Conservation (phyloP, 1,140 invertebrate species). For the Capitella teleta region DNA sequence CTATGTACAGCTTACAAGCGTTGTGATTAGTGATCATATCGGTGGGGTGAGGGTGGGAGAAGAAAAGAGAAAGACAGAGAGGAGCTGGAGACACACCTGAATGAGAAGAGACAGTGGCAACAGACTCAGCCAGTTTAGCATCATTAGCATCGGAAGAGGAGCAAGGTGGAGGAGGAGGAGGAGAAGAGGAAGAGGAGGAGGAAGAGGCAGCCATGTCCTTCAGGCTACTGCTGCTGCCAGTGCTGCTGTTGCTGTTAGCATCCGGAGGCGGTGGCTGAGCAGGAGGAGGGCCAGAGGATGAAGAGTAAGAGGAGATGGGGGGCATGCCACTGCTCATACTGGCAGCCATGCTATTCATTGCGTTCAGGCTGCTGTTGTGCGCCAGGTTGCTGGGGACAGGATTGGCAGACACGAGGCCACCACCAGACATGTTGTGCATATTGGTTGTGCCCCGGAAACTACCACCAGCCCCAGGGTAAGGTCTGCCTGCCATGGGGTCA, state of each 20-base stretch:
- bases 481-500: neutral
- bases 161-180: too few relatives aligned
- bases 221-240: neutral
- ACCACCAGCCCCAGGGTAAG: neutral
- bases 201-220: neutral
- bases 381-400: constrained; percentile 6
- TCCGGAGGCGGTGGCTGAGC: too few relatives aligned
- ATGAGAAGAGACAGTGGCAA: too few relatives aligned
- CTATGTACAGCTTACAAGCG: neutral
- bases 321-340: neutral
- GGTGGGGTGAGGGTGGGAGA: too few relatives aligned
- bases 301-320: neutral
- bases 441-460: constrained; percentile 1
- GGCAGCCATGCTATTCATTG: constrained; percentile 1
- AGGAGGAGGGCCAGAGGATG: too few relatives aligned
- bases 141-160: too few relatives aligned
- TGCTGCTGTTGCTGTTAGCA: neutral
- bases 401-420: neutral
- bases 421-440: neutral
- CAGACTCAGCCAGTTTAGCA: too few relatives aligned
- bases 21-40: neutral
- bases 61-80: too few relatives aligned
- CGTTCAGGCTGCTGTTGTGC: neutral
- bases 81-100: too few relatives aligned
- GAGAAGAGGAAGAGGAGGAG: neutral